Percentiles rank a stretch among this genome's conserved stretches.
Evolutionary conservation across 2,888 invertebrate species (phyloP).

Genomic region (Nasonovia ribisnigri): DNA sequence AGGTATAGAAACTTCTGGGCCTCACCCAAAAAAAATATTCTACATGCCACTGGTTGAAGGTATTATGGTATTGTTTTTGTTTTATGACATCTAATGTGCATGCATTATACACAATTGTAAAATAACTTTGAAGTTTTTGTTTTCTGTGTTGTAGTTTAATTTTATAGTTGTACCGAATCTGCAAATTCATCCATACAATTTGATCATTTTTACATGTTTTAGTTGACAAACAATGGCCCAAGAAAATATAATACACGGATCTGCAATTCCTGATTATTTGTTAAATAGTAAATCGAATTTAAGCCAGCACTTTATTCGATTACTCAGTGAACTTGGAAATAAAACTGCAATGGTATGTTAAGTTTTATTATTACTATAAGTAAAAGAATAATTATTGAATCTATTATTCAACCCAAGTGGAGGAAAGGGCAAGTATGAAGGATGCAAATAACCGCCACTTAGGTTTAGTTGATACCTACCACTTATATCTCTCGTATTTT

Average conservation of each 20-base stretch:
- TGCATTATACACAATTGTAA: neutral
- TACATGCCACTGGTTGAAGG: neutral
- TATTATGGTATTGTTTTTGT: neutral
- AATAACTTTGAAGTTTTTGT: neutral
- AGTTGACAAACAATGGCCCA: slow-evolving; percentile 14
- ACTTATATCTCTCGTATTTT: too few species aligned
- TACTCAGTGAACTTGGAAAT: neutral
- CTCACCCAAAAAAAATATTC: neutral
- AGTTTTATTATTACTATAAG: neutral
- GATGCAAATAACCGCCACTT: too few species aligned
- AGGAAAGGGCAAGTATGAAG: too few species aligned
- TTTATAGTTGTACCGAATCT: neutral
- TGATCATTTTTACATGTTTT: neutral
- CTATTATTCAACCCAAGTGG: too few species aligned
- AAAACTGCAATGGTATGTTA: slow-evolving; percentile 35
- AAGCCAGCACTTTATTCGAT: slow-evolving; percentile 42
- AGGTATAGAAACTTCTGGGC: neutral
- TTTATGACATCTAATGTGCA: neutral
- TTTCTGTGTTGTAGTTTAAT: neutral
- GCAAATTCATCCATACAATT: neutral
- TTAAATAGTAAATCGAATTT: slow-evolving; percentile 46
- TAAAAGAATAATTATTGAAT: neutral
- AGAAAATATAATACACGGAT: slow-evolving; percentile 10
- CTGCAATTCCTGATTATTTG: slow-evolving; percentile 23
- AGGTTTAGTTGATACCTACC: too few species aligned